phyloP scores from a whole-genome alignment of 2,113 vertebrate species.

The Neotragus pygmaeus region DNA sequence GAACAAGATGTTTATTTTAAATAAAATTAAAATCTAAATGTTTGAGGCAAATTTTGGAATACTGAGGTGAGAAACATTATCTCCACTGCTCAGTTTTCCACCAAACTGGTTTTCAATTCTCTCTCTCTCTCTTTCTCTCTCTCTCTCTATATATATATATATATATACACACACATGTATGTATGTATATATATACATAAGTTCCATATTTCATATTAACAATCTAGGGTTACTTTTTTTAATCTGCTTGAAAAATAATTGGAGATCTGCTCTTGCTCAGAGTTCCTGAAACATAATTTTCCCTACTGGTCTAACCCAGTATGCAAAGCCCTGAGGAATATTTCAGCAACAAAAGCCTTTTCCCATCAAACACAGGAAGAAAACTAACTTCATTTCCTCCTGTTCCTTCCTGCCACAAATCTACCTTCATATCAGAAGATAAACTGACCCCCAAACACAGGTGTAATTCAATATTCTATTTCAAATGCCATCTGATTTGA shows the following conservation, averaged over 20 bases:
- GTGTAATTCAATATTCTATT: conserved; percentile 72
- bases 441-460: conserved; percentile 62
- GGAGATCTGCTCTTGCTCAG: conserved; percentile 52
- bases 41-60: neutral
- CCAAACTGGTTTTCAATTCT: neutral
- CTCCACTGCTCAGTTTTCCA: neutral
- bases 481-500: conserved; percentile 68
- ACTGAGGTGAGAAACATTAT: neutral
- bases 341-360: conserved; percentile 51
- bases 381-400: conserved; percentile 71
- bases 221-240: conserved; percentile 61
- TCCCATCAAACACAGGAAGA: conserved; percentile 60
- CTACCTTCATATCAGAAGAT: conserved; percentile 64
- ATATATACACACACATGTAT: too few species aligned
- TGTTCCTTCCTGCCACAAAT: conserved; percentile 50
- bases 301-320: conserved; percentile 49
- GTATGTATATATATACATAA: neutral
- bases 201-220: conserved; percentile 63
- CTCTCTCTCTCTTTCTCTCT: too few species aligned
- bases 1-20: neutral
- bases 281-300: conserved; percentile 70
- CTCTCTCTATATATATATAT: too few species aligned
- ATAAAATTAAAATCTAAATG: neutral
- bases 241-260: conserved; percentile 63
- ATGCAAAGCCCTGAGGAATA: conserved; percentile 52